Conservation (phyloP, 2,888 invertebrate genomes). For the Aspidapion aeneum region DNA sequence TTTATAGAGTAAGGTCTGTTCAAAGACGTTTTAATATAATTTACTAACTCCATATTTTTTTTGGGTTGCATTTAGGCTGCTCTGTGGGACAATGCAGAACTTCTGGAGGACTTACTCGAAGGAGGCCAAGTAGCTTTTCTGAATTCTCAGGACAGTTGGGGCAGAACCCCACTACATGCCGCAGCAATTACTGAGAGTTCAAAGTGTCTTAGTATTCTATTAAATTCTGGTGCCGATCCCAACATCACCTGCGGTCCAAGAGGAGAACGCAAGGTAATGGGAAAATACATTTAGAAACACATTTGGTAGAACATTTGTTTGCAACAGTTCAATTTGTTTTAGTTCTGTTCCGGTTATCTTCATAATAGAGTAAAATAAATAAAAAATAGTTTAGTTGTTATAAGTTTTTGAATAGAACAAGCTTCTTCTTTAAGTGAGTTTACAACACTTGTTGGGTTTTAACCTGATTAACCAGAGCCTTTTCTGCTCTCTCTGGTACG, state of each 20-base stretch:
- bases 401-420: no score
- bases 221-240: conserved; percentile 67
- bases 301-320: no score
- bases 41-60: conserved; percentile 19
- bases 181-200: conserved; percentile 77
- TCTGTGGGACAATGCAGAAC: conserved; percentile 83
- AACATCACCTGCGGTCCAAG: conserved; percentile 64
- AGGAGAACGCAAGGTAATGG: conserved; percentile 62
- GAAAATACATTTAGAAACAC: not conserved
- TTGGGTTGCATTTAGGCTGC: conserved; percentile 74
- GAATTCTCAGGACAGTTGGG: conserved; percentile 71
- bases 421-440: no score
- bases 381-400: no score
- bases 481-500: no score
- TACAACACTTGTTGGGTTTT: no score
- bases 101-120: conserved; percentile 74
- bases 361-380: no score
- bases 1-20: no score
- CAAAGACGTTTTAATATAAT: not conserved
- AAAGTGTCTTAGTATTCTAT: conserved; percentile 67
- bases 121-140: conserved; percentile 62
- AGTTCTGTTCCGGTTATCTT: no score
- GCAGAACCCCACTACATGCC: conserved; percentile 76
- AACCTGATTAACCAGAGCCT: no score
- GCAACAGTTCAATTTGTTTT: no score